A percentile compares a stretch with the other conserved stretches of the same genome.
These are phyloP conservation scores for Prolemur simus DNA, from an alignment of 2,113 vertebrate species.

Conservation along the genomic window DNA sequence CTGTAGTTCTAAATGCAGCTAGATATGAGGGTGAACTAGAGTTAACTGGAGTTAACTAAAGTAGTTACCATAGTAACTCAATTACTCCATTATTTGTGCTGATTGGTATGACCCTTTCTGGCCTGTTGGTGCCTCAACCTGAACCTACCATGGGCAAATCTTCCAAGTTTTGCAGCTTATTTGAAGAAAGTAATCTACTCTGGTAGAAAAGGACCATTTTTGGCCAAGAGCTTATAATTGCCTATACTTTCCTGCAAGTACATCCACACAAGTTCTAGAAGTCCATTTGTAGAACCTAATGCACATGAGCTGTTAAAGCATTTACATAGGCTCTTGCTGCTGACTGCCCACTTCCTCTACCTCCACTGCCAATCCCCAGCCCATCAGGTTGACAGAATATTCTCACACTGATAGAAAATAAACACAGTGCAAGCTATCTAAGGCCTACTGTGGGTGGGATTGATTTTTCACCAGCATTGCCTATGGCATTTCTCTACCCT, in stretches of 20 bases:
- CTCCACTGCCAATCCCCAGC: background rate
- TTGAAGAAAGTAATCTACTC: background rate
- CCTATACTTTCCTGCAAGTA: background rate
- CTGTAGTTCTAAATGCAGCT: background rate
- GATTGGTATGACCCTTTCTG: background rate
- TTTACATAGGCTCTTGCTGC: background rate
- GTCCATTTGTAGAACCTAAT: background rate
- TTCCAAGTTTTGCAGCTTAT: background rate
- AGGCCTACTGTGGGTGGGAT: background rate
- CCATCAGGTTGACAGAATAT: background rate
- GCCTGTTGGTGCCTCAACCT: background rate
- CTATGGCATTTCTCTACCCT: background rate
- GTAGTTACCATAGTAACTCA: background rate
- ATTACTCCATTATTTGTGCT: background rate
- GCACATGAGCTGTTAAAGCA: background rate
- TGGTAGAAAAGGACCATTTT: background rate
- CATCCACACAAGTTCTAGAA: background rate
- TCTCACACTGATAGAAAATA: background rate
- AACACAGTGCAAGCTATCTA: background rate
- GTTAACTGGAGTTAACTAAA: background rate
- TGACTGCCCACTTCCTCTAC: background rate
- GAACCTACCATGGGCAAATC: background rate
- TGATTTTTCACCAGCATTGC: background rate
- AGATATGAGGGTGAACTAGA: background rate
- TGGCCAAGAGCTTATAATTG: background rate